Evolutionary conservation across 2,888 invertebrate species (phyloP).

Genomic region (Leptinotarsa juncta): DNA sequence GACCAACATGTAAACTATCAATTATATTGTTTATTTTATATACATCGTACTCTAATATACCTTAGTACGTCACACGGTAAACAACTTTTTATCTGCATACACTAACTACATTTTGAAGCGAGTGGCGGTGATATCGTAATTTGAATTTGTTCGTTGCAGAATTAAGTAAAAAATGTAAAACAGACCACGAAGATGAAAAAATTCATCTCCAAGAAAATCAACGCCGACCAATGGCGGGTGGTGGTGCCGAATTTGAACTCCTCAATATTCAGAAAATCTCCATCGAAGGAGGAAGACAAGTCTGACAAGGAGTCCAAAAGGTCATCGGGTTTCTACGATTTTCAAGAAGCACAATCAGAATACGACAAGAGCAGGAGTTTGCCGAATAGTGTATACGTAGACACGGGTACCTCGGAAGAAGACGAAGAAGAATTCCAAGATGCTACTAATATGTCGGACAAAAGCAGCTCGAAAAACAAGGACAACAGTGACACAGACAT

Average conservation of each 20-base stretch:
- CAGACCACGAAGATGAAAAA: constrained; percentile 60
- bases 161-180: constrained; percentile 27
- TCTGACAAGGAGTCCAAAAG: constrained; percentile 52
- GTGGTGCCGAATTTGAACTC: constrained; percentile 62
- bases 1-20: constrained; percentile 41
- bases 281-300: constrained; percentile 48
- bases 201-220: constrained; percentile 63
- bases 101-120: constrained; percentile 8
- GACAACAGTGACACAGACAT: constrained; percentile 46
- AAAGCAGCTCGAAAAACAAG: constrained; percentile 42
- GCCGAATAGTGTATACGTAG: constrained; percentile 54
- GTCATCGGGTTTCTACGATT: constrained; percentile 62
- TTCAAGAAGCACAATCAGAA: constrained; percentile 60
- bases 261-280: constrained; percentile 54
- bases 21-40: constrained; percentile 51
- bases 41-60: constrained; percentile 44
- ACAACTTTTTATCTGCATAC: constrained; percentile 43
- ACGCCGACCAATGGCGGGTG: constrained; percentile 62
- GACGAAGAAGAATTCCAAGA: constrained; percentile 57
- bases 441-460: constrained; percentile 49
- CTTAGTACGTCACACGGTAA: constrained; percentile 40
- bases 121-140: constrained; percentile 12
- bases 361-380: constrained; percentile 54
- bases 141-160: constrained; percentile 9
- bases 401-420: constrained; percentile 46